phyloP scores from a whole-genome alignment of 1,140 invertebrate genomes.

The Battus philenor region DNA sequence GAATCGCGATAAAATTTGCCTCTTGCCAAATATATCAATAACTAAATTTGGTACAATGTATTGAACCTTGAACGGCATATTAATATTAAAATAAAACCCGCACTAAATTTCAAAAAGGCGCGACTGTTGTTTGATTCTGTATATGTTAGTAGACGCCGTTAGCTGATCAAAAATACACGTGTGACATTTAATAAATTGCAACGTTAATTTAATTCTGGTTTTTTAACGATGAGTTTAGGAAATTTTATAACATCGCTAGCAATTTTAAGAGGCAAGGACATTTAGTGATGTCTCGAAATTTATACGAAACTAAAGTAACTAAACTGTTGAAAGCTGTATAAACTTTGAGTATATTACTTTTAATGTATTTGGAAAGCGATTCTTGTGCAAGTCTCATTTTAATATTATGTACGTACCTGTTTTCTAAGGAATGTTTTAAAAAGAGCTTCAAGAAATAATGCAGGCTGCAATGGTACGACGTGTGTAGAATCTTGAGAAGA shows the following conservation, averaged over 20 bases:
- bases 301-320: too few species aligned
- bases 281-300: too few species aligned
- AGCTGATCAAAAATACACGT: slow-evolving; percentile 54
- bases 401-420: slow-evolving; percentile 11
- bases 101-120: slow-evolving; percentile 53
- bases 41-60: slow-evolving; percentile 36
- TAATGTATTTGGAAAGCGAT: neutral
- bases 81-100: slow-evolving; percentile 49
- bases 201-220: slow-evolving; percentile 21
- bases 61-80: slow-evolving; percentile 48
- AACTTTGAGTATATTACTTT: too few species aligned
- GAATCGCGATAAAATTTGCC: slow-evolving; percentile 11
- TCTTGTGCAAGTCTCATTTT: neutral
- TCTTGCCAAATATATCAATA: slow-evolving; percentile 25
- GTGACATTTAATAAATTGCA: slow-evolving; percentile 56
- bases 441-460: slow-evolving; percentile 19
- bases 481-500: slow-evolving; percentile 25
- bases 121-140: slow-evolving; percentile 45
- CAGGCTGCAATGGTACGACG: slow-evolving; percentile 15
- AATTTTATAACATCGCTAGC: too few species aligned
- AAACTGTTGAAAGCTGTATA: too few species aligned
- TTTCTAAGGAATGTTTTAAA: slow-evolving; percentile 2
- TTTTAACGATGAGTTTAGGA: slow-evolving; percentile 31
- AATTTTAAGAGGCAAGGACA: too few species aligned
- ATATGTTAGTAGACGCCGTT: slow-evolving; percentile 48